Percentiles rank a stretch among this genome's conserved stretches.
Conservation (phyloP, 37 sponge, comb jelly and placozoan genomes). For the Hexactinellida sp. region DNA sequence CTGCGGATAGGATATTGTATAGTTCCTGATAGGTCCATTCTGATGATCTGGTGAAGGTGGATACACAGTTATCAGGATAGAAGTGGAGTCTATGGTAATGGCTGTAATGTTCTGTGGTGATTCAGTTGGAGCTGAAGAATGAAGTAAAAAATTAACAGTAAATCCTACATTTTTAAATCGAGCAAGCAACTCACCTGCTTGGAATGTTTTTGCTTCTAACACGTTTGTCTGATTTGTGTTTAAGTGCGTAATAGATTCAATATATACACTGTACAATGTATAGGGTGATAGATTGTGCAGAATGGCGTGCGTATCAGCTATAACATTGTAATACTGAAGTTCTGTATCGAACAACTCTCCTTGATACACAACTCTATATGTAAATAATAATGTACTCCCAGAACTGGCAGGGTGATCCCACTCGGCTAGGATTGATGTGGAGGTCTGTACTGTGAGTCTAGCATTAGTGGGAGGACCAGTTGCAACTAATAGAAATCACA, state of each 20-base stretch:
- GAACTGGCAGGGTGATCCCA: neutral
- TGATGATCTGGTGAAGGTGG: neutral
- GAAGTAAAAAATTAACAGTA: neutral
- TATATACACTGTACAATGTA: neutral
- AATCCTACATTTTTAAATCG: too few species aligned
- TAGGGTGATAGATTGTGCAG: neutral
- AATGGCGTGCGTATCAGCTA: neutral
- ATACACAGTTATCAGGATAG: neutral
- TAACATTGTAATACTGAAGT: neutral
- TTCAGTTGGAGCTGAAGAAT: neutral
- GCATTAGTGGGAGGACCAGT: neutral
- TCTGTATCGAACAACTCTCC: neutral
- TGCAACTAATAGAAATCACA: too few species aligned
- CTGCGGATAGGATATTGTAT: neutral
- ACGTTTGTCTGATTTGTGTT: neutral
- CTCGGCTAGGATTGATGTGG: neutral
- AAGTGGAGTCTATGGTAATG: neutral
- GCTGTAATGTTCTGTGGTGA: neutral
- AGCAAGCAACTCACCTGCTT: neutral
- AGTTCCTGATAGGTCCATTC: constrained; percentile 10
- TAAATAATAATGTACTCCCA: neutral
- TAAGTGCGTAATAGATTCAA: neutral
- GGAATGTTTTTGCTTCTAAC: neutral
- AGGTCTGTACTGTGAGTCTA: neutral
- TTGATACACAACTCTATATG: neutral